Evolutionary conservation across 1,140 invertebrate genomes (phyloP).

Genomic region (Drosophila santomea): DNA sequence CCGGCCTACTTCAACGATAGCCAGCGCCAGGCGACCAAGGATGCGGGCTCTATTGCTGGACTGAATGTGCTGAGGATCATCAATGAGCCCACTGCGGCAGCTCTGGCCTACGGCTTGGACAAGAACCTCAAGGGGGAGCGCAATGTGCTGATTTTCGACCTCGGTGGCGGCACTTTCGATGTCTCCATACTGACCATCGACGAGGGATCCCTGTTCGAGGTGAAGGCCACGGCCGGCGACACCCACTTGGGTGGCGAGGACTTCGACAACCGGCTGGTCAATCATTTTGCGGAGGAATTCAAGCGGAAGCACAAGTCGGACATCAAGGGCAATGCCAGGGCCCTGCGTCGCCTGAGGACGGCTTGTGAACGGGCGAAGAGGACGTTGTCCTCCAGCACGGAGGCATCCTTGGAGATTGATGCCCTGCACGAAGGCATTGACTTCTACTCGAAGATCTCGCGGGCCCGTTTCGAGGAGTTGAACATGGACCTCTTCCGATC

Average conservation of each 20-base stretch:
- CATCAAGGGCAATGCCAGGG: slow-evolving; percentile 90
- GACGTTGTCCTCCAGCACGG: slow-evolving; percentile 88
- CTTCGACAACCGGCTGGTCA: slow-evolving; percentile 93
- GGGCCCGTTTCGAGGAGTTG: slow-evolving; percentile 94
- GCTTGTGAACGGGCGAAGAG: slow-evolving; percentile 90
- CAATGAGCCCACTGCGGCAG: slow-evolving; percentile 92
- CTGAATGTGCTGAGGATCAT: slow-evolving; percentile 94
- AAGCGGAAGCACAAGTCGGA: slow-evolving; percentile 94
- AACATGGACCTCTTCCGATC: slow-evolving; percentile 92
- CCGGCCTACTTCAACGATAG: slow-evolving; percentile 89
- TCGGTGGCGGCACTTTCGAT: slow-evolving; percentile 92
- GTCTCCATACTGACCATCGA: slow-evolving; percentile 95
- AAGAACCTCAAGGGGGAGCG: slow-evolving; percentile 93
- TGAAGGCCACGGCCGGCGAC: slow-evolving; percentile 91
- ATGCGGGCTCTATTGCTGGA: slow-evolving; percentile 91
- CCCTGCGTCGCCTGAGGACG: slow-evolving; percentile 90
- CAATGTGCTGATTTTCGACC: slow-evolving; percentile 91
- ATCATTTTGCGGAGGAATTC: slow-evolving; percentile 92
- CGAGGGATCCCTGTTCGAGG: slow-evolving; percentile 92
- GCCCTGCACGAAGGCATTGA: slow-evolving; percentile 92
- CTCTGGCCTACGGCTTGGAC: slow-evolving; percentile 93
- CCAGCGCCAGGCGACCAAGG: slow-evolving; percentile 90
- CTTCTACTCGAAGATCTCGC: slow-evolving; percentile 93
- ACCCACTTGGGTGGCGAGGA: slow-evolving; percentile 91
- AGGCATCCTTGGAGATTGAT: slow-evolving; percentile 91